These are phyloP conservation scores for Odontothrips loti DNA, from an alignment of 2,888 invertebrate species.

Conservation along the genomic window DNA sequence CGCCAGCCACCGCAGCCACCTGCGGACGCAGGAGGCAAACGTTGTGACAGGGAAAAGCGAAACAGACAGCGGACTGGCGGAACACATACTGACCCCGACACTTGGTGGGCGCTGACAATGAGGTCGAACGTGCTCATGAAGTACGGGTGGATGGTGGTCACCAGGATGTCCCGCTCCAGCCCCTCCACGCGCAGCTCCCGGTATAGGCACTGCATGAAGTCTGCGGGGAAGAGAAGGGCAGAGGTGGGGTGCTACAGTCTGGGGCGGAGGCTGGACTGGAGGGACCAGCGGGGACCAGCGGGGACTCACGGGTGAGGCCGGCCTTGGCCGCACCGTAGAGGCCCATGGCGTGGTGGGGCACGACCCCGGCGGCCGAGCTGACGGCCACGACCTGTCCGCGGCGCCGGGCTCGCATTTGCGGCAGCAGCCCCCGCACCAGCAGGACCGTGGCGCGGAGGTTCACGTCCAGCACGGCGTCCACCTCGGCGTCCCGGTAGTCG, in stretches of 20 bases:
- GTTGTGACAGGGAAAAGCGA: neutral
- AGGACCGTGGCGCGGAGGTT: neutral
- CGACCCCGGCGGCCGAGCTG: neutral
- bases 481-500: neutral
- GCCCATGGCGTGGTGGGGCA: neutral
- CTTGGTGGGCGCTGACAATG: neutral
- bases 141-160: neutral
- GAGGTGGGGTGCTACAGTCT: neutral
- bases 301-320: neutral
- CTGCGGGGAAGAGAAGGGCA: neutral
- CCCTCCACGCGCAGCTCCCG: neutral
- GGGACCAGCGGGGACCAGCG: neutral
- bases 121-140: neutral
- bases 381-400: neutral
- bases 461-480: neutral
- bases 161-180: neutral
- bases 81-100: neutral
- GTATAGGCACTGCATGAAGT: neutral
- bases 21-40: neutral
- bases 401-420: neutral
- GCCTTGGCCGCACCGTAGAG: neutral
- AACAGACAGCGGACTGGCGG: neutral
- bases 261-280: neutral
- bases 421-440: neutral
- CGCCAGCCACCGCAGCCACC: neutral